phyloP scores from a whole-genome alignment of 2,888 invertebrate genomes.

The Ennomos fuscantarius region DNA sequence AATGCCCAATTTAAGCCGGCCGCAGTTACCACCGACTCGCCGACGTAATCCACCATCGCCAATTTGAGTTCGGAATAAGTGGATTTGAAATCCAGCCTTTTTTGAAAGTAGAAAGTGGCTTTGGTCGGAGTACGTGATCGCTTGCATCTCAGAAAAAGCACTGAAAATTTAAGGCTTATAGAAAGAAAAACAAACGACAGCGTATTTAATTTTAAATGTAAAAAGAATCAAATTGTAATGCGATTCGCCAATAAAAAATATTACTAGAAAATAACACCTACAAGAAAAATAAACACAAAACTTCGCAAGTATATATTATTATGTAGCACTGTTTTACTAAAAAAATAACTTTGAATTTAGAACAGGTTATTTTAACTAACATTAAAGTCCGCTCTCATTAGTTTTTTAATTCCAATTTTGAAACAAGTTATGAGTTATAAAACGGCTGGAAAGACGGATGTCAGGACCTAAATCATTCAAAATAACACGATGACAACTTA shows the following conservation, averaged over 20 bases:
- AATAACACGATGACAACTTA: slow-evolving; percentile 8
- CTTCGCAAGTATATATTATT: too few relatives aligned
- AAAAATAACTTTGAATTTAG: slow-evolving; percentile 1
- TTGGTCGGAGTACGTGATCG: too few relatives aligned
- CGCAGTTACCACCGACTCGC: slow-evolving; percentile 14
- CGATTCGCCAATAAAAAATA: too few relatives aligned
- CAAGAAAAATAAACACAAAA: too few relatives aligned
- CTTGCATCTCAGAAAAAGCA: too few relatives aligned
- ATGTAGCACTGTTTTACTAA: background rate
- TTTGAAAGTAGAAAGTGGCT: background rate
- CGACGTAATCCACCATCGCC: slow-evolving; percentile 21
- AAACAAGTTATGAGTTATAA: slow-evolving; percentile 13
- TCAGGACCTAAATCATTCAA: slow-evolving; percentile 12
- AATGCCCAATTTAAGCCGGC: slow-evolving; percentile 33
- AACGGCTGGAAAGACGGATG: slow-evolving; percentile 7
- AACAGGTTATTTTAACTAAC: slow-evolving; percentile 7
- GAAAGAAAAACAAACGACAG: too few relatives aligned
- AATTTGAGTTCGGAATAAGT: slow-evolving; percentile 23
- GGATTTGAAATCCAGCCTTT: slow-evolving; percentile 1
- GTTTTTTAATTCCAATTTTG: slow-evolving; percentile 2
- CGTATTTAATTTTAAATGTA: too few relatives aligned
- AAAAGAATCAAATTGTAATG: too few relatives aligned
- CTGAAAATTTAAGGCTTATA: too few relatives aligned
- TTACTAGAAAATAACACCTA: too few relatives aligned
- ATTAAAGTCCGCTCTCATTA: slow-evolving; percentile 4